A percentile compares a stretch with the other conserved stretches of the same genome.
phyloP scores from a whole-genome alignment of 1,140 invertebrate species.

The Gryllus bimaculatus region DNA sequence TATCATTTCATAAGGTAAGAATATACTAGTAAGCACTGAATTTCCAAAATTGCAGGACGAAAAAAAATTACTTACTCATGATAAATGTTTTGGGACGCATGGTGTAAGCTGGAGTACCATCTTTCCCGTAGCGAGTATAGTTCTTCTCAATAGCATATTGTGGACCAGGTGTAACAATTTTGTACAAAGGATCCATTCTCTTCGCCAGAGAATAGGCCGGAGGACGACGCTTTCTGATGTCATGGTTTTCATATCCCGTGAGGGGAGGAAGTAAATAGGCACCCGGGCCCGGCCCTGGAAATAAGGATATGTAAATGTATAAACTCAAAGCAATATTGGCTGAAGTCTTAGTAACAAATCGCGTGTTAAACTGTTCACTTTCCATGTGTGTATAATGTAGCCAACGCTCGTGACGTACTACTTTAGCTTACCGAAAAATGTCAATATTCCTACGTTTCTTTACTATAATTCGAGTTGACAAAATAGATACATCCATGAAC shows the following conservation, averaged over 20 bases:
- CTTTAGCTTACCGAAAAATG: too few species aligned
- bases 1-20: too few species aligned
- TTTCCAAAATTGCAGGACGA: not conserved
- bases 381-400: too few species aligned
- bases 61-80: slow-evolving; percentile 6
- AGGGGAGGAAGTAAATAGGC: slow-evolving; percentile 47
- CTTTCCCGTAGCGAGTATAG: slow-evolving; percentile 37
- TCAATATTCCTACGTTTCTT: too few species aligned
- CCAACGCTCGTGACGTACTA: too few species aligned
- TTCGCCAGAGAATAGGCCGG: slow-evolving; percentile 48
- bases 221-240: slow-evolving; percentile 43
- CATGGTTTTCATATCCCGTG: slow-evolving; percentile 46
- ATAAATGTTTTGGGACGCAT: slow-evolving; percentile 23
- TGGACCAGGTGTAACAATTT: slow-evolving; percentile 37
- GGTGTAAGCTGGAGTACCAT: slow-evolving; percentile 38
- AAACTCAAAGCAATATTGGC: too few species aligned
- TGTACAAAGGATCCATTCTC: slow-evolving; percentile 21
- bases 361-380: too few species aligned
- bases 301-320: too few species aligned
- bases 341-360: too few species aligned
- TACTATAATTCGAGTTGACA: too few species aligned
- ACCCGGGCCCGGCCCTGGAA: slow-evolving; percentile 48
- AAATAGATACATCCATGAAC: too few species aligned
- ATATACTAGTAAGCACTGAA: too few species aligned
- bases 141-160: slow-evolving; percentile 37